Evolutionary conservation across 2,888 invertebrate species (phyloP).

Genomic region (Brachypalpus laphriformis): DNA sequence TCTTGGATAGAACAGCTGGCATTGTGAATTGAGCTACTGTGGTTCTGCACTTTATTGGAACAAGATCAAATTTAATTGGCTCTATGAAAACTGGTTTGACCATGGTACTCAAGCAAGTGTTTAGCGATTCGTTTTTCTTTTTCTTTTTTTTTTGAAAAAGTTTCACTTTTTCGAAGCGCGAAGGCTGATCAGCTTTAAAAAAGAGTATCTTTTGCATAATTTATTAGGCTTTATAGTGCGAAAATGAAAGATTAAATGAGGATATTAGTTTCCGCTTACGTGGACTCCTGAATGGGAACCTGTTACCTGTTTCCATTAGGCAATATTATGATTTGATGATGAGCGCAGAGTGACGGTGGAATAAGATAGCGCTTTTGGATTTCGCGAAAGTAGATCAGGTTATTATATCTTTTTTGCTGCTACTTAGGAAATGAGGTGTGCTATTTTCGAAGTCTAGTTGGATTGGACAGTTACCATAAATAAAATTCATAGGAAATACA

Average conservation of each 20-base stretch:
- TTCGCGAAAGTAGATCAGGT: neutral
- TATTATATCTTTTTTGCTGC: no score
- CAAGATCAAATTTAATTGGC: constrained; percentile 55
- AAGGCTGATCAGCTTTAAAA: constrained; percentile 2
- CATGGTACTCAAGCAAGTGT: constrained; percentile 29
- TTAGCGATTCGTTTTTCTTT: constrained; percentile 8
- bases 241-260: neutral
- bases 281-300: neutral
- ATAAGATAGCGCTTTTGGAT: neutral
- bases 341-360: no score
- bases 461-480: no score
- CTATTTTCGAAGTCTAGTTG: no score
- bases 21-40: neutral
- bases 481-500: no score
- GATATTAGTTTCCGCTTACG: neutral
- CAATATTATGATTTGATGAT: neutral
- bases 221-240: neutral
- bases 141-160: constrained; percentile 1
- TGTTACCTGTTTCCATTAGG: neutral
- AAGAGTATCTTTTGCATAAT: constrained; percentile 3
- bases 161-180: constrained; percentile 48
- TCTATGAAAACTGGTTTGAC: constrained; percentile 50
- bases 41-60: constrained; percentile 34
- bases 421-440: no score
- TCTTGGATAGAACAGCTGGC: constrained; percentile 24